Percentiles rank a stretch among this genome's conserved stretches.
Conservation (phyloP, 2,888 invertebrate species). For the Apodemia mormo region DNA sequence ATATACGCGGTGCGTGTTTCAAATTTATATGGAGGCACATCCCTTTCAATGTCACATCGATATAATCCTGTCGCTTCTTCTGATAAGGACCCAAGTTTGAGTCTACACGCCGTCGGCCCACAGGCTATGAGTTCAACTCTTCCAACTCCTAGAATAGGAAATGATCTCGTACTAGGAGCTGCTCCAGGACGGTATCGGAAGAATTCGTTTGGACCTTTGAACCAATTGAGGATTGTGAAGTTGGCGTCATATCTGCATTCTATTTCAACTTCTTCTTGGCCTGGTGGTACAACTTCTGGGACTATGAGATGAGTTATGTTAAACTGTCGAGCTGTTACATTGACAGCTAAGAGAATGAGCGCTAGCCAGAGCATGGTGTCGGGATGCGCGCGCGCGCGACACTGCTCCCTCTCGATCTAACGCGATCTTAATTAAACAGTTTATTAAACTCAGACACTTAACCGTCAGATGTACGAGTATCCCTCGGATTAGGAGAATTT, state of each 20-base stretch:
- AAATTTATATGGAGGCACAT: constrained; percentile 63
- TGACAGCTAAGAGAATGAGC: constrained; percentile 45
- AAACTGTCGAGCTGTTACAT: constrained; percentile 49
- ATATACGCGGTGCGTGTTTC: constrained; percentile 60
- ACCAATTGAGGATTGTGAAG: constrained; percentile 71
- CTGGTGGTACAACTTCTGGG: constrained; percentile 55
- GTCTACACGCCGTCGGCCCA: constrained; percentile 61
- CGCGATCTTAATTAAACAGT: constrained; percentile 76
- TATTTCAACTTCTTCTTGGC: constrained; percentile 60
- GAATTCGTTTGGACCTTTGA: constrained; percentile 68
- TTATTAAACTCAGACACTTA: constrained; percentile 78
- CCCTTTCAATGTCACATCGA: constrained; percentile 68
- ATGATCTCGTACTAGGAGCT: constrained; percentile 63
- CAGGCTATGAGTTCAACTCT: constrained; percentile 61
- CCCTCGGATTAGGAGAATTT: constrained; percentile 55
- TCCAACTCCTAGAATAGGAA: constrained; percentile 62
- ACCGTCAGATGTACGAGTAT: constrained; percentile 53
- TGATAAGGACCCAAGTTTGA: constrained; percentile 60
- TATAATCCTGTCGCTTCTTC: constrained; percentile 68
- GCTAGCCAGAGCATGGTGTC: constrained; percentile 61
- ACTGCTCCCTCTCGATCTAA: constrained; percentile 62
- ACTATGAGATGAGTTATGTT: constrained; percentile 65
- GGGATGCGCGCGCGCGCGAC: constrained; percentile 58
- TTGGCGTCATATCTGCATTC: constrained; percentile 73
- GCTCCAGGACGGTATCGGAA: constrained; percentile 67